Conservation (phyloP, 2,797 vertebrate genomes). For the Microctenopoma lineatum region DNA sequence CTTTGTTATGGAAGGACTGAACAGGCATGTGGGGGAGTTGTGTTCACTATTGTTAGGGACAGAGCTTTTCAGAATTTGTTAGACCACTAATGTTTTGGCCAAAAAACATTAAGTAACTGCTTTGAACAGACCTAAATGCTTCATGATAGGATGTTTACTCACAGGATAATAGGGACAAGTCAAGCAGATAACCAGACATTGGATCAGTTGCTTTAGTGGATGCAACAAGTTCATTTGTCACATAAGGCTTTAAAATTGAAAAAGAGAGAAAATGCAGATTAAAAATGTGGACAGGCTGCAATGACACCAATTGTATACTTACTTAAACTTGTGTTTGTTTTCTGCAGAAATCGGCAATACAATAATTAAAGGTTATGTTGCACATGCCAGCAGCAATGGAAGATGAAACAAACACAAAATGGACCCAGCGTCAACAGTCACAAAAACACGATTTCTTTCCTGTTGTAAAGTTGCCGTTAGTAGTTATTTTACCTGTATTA, state of each 20-base stretch:
- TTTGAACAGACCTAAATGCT: conserved; percentile 30
- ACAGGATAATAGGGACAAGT: conserved; percentile 47
- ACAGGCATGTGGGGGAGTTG: conserved; percentile 47
- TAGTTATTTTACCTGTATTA: not conserved
- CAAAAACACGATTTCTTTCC: not conserved
- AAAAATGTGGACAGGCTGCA: not conserved
- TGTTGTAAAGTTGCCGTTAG: not conserved
- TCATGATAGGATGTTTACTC: conserved; percentile 42
- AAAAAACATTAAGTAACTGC: conserved; percentile 13
- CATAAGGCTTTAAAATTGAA: conserved; percentile 12
- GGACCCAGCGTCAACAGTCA: not conserved
- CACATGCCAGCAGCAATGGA: not conserved
- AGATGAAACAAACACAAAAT: not conserved
- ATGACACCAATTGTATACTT: not conserved
- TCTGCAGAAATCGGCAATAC: not conserved
- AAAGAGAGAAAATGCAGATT: not conserved
- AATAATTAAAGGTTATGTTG: not conserved
- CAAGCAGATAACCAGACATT: conserved; percentile 42
- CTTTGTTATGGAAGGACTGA: conserved; percentile 68
- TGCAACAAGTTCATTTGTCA: conserved; percentile 27
- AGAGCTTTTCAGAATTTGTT: conserved; percentile 40
- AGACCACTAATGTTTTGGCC: conserved; percentile 26
- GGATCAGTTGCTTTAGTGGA: conserved; percentile 24
- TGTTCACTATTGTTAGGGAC: conserved; percentile 34
- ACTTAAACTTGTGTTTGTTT: not conserved